These are phyloP conservation scores for Proales similis DNA, from an alignment of 1,140 invertebrate species.

Conservation along the genomic window DNA sequence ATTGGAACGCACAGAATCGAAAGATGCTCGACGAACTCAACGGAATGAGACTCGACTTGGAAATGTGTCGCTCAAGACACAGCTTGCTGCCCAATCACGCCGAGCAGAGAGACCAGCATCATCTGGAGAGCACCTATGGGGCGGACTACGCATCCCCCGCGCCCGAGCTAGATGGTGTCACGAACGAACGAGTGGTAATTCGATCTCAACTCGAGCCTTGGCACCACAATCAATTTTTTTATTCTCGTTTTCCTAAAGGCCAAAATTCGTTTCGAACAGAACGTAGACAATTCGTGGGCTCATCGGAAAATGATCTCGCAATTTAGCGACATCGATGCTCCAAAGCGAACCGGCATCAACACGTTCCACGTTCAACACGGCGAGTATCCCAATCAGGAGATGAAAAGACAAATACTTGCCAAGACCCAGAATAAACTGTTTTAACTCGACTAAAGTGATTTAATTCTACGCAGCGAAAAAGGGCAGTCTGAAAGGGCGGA, in stretches of 20 bases:
- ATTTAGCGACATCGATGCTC: constrained; percentile 35
- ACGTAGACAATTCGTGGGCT: constrained; percentile 20
- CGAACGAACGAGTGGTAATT: background rate
- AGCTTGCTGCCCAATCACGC: background rate
- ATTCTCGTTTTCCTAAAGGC: constrained; percentile 4
- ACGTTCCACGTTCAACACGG: constrained; percentile 35
- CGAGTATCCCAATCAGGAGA: constrained; percentile 32
- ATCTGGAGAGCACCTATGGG: constrained; percentile 33
- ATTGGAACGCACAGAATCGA: no score
- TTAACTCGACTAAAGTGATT: background rate
- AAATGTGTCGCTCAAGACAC: background rate
- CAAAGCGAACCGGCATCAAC: constrained; percentile 34
- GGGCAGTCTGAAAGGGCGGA: background rate
- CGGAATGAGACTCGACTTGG: background rate
- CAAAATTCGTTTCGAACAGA: constrained; percentile 9
- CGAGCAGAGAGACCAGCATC: background rate
- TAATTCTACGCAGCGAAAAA: constrained; percentile 1
- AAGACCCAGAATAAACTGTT: constrained; percentile 25
- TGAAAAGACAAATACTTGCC: constrained; percentile 15
- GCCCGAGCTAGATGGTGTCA: constrained; percentile 1
- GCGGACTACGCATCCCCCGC: constrained; percentile 13
- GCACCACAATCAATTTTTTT: background rate
- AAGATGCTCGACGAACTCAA: no score
- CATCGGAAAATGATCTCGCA: constrained; percentile 27
- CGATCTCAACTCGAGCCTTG: background rate